A percentile compares a stretch with the other conserved stretches of the same genome.
These are phyloP conservation scores for Ditylenchus weischeri DNA, from an alignment of 2,888 invertebrate genomes.

Conservation along the genomic window DNA sequence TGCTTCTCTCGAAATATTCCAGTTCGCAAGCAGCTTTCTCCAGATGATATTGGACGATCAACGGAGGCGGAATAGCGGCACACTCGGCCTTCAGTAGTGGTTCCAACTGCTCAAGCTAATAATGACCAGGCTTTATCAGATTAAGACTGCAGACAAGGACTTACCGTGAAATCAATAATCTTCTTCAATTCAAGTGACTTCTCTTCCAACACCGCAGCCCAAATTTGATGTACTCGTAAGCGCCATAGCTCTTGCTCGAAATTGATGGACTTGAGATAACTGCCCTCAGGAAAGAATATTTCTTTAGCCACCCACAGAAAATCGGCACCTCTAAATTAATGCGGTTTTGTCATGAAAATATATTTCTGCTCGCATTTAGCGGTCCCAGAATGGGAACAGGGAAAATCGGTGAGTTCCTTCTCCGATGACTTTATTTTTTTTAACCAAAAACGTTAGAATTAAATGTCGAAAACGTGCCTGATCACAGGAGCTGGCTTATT, in stretches of 20 bases:
- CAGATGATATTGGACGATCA: constrained; percentile 19
- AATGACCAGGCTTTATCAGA: not conserved
- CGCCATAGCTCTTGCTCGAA: constrained; percentile 15
- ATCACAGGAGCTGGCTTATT: constrained; percentile 12
- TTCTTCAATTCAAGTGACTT: constrained; percentile 25
- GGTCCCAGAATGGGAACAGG: too few relatives aligned
- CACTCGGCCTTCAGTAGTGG: not conserved
- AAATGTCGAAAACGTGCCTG: constrained; percentile 6
- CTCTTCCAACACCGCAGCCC: constrained; percentile 31
- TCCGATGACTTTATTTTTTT: too few relatives aligned
- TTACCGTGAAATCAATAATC: constrained; percentile 22
- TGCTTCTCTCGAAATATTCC: constrained; percentile 27
- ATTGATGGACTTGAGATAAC: not conserved
- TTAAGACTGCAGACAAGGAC: not conserved
- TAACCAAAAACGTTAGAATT: too few relatives aligned
- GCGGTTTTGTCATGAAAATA: not conserved
- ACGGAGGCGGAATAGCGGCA: not conserved
- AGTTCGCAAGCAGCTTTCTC: constrained; percentile 25
- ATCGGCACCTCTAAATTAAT: constrained; percentile 16
- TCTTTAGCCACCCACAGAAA: constrained; percentile 19
- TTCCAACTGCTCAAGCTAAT: not conserved
- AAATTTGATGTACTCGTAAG: constrained; percentile 26
- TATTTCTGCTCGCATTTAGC: not conserved
- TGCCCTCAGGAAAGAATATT: not conserved
- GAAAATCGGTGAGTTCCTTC: too few relatives aligned